Conservation (phyloP, 2,888 invertebrate species). For the Microctonus aethiopoides region DNA sequence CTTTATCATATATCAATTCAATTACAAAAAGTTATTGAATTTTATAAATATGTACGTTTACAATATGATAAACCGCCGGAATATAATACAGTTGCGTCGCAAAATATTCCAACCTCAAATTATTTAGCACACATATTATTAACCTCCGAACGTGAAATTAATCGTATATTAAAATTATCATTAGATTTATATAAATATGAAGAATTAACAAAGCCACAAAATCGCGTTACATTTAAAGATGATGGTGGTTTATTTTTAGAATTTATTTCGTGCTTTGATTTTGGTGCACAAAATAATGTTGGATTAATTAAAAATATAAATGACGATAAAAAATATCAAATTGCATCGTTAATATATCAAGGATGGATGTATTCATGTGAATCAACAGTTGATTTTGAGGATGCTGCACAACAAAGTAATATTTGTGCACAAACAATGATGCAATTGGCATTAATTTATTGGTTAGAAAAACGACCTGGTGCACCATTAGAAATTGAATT, state of each 20-base stretch:
- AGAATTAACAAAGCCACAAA: slow-evolving; percentile 41
- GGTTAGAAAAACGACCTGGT: slow-evolving; percentile 72
- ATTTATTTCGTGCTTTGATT: slow-evolving; percentile 64
- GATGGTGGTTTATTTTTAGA: slow-evolving; percentile 58
- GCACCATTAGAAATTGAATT: slow-evolving; percentile 73
- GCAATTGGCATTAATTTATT: slow-evolving; percentile 76
- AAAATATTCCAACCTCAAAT: slow-evolving; percentile 46
- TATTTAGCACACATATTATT: slow-evolving; percentile 51
- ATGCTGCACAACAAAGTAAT: slow-evolving; percentile 66
- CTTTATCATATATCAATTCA: slow-evolving; percentile 53
- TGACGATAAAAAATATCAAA: slow-evolving; percentile 63
- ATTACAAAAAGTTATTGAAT: slow-evolving; percentile 52
- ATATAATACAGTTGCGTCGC: slow-evolving; percentile 53
- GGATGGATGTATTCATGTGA: slow-evolving; percentile 64
- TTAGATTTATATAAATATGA: slow-evolving; percentile 50
- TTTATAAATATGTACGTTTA: slow-evolving; percentile 57
- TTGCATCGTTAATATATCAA: slow-evolving; percentile 66
- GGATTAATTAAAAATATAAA: slow-evolving; percentile 65
- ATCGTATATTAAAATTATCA: slow-evolving; percentile 61
- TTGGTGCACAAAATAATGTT: slow-evolving; percentile 56
- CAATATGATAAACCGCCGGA: slow-evolving; percentile 56
- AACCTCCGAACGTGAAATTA: slow-evolving; percentile 64
- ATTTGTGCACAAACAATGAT: slow-evolving; percentile 76
- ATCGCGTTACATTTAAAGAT: slow-evolving; percentile 62
- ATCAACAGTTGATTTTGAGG: slow-evolving; percentile 62